Base-by-base conservation (phyloP, 2,113 vertebrate species). In the Rhizomys pruinosus region DNA sequence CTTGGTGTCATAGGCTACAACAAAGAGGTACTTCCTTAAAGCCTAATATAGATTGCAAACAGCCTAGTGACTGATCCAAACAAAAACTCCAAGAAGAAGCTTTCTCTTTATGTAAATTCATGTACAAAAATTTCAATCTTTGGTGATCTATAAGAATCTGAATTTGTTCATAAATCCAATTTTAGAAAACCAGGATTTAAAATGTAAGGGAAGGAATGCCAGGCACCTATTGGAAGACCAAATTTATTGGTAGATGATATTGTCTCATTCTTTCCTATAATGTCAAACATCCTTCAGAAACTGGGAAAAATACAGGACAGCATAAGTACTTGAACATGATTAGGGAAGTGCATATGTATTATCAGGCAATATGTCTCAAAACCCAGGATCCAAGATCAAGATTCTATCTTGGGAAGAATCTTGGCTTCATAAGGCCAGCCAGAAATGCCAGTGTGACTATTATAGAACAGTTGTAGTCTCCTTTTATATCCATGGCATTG, bases 31-130 rank as follows among this genome's bases (percentile, higher is more conserved):
- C 10, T 87, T 32, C 22, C 29, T 81, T 81, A 77, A 66, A 92
- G 69, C 29, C 27, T 5, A 55, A 91, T 22, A 78, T 39, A 81
- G 32, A 81, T 20, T 19, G 4, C 29, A 85, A 80, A 77, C 32
- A 93, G 84, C 52, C 71, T 44, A 82, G 93, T 89, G 59, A 74
- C n/a, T 74, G 15, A 80, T 66, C 34, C 59, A 76, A 84, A 16
- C 11, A 64, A 82, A 86, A 89, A 6, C 29, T 84, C 52, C 27
- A 34, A 8, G 19, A 69, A 85, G 39, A 42, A 94, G 93, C 59
- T 7, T 68, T 90, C 4, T 87, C 37, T 34, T 86, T 92, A 7
- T 55, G 32, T 93, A 52, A 90, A 23, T 68, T 81, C 25, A 59
- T 47, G 55, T 16, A 66, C 17, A 87, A 64, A 78, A 84, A 91